Conservation (phyloP, 2,113 vertebrate species). For the Anoplopoma fimbria region DNA sequence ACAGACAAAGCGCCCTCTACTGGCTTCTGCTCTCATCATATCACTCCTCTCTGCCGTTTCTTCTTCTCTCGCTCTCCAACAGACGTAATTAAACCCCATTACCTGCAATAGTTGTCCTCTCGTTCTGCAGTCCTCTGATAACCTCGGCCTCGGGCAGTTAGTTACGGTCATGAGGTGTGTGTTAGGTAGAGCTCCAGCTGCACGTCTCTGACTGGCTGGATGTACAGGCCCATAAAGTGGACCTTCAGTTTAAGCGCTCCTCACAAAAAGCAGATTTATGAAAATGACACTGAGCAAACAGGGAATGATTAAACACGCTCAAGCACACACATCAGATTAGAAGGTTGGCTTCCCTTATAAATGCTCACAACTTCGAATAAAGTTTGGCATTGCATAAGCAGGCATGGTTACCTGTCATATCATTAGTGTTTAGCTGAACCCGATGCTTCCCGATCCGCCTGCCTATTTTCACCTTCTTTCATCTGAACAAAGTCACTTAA, state of each 20-base stretch:
- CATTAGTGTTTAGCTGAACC: conserved; percentile 20
- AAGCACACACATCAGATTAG: conserved; percentile 12
- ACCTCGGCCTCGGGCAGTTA: conserved; percentile 27
- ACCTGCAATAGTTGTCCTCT: conserved; percentile 32
- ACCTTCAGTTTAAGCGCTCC: conserved; percentile 65
- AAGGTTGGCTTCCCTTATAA: conserved; percentile 37
- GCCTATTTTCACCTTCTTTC: conserved; percentile 13
- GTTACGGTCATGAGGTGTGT: conserved; percentile 22
- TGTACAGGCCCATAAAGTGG: conserved; percentile 61
- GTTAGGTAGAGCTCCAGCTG: conserved; percentile 20
- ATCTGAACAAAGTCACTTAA: conserved; percentile 31
- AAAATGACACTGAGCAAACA: conserved; percentile 41
- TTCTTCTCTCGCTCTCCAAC: conserved; percentile 3
- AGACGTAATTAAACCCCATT: conserved; percentile 30
- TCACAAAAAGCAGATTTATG: conserved; percentile 59
- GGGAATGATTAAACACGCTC: conserved; percentile 30
- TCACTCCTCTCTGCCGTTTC: not conserved
- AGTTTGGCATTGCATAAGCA: not conserved
- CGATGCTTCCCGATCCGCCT: not conserved
- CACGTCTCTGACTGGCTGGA: conserved; percentile 40
- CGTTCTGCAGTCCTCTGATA: conserved; percentile 21
- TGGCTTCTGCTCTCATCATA: conserved; percentile 11
- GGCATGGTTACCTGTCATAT: conserved; percentile 8
- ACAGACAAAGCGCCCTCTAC: conserved; percentile 71
- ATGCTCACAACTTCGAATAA: conserved; percentile 41